A percentile compares a stretch with the other conserved stretches of the same genome.
phyloP scores from a whole-genome alignment of 2,888 invertebrate species.

The Sericinus montela region DNA sequence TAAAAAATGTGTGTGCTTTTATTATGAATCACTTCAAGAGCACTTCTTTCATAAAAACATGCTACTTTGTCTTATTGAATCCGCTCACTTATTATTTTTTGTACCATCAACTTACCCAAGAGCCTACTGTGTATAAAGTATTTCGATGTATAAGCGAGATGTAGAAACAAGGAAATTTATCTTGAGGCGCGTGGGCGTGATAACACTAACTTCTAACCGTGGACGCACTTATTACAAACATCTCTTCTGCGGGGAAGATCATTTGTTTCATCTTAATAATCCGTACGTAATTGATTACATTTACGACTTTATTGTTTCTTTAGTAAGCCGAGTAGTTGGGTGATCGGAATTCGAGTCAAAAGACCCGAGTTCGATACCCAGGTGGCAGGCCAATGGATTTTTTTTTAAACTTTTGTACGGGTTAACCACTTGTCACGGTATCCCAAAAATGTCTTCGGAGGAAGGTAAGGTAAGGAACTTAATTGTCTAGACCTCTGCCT shows the following conservation, averaged over 20 bases:
- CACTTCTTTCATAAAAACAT: too few relatives aligned
- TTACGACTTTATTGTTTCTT: neutral
- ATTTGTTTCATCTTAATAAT: slow-evolving; percentile 11
- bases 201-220: slow-evolving; percentile 28
- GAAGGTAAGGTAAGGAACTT: too few relatives aligned
- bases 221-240: slow-evolving; percentile 6
- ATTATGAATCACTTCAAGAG: too few relatives aligned
- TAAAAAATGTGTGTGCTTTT: too few relatives aligned
- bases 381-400: too few relatives aligned
- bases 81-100: slow-evolving; percentile 28
- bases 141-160: slow-evolving; percentile 68
- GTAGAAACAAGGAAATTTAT: slow-evolving; percentile 73
- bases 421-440: too few relatives aligned
- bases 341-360: too few relatives aligned
- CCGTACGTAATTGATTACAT: neutral
- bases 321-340: too few relatives aligned
- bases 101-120: slow-evolving; percentile 41
- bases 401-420: too few relatives aligned
- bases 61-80: neutral
- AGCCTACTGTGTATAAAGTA: slow-evolving; percentile 72
- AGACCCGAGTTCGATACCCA: too few relatives aligned
- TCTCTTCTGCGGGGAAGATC: slow-evolving; percentile 24
- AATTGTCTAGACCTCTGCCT: too few relatives aligned
- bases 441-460: too few relatives aligned
- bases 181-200: slow-evolving; percentile 54